phyloP scores from a whole-genome alignment of 2,797 vertebrate species.

The Melanogrammus aeglefinus region DNA sequence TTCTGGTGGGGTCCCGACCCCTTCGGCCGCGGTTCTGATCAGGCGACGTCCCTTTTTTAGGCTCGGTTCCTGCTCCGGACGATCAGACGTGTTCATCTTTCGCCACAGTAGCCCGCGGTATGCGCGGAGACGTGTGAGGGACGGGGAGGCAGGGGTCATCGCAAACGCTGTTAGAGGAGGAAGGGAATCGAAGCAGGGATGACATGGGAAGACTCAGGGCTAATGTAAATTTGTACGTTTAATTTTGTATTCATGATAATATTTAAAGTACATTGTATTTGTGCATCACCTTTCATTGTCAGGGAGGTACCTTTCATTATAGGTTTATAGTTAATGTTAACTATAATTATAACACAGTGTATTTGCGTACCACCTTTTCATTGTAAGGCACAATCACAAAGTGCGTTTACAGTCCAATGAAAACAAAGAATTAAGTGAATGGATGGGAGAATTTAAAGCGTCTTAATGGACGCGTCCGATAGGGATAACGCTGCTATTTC shows the following conservation, averaged over 20 bases:
- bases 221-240: not conserved
- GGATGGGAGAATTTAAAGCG: not conserved
- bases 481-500: not conserved
- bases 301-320: too few relatives aligned
- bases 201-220: not conserved
- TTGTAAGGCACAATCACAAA: not conserved
- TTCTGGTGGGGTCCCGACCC: not conserved
- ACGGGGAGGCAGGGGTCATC: too few relatives aligned
- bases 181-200: not conserved
- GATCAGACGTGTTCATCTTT: too few relatives aligned
- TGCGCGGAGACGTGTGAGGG: too few relatives aligned
- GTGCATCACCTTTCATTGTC: not conserved
- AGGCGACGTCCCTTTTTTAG: not conserved
- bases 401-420: not conserved
- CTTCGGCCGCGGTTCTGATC: not conserved
- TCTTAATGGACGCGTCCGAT: not conserved
- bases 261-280: not conserved
- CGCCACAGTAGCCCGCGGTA: too few relatives aligned
- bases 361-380: not conserved
- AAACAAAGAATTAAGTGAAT: not conserved
- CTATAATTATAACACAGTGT: not conserved
- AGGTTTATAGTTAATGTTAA: not conserved
- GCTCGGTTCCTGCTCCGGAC: not conserved
- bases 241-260: not conserved
- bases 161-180: not conserved